A percentile compares a stretch with the other conserved stretches of the same genome.
These are phyloP conservation scores for Loris lydekkerianus DNA, from an alignment of 2,797 vertebrate species.

Conservation along the genomic window DNA sequence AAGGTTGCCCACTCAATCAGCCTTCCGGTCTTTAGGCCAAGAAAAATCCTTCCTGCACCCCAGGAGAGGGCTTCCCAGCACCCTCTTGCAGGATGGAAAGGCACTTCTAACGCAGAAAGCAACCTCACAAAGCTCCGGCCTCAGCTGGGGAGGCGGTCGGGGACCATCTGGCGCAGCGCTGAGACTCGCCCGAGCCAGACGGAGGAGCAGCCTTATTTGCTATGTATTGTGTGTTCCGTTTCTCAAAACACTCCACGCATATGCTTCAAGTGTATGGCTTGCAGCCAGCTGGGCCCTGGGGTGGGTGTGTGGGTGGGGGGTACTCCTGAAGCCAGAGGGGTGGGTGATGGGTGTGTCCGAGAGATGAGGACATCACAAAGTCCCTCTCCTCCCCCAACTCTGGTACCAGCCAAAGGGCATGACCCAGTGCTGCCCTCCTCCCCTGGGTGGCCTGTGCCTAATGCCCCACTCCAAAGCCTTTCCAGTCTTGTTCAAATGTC, in stretches of 20 bases:
- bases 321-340: background rate
- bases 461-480: fast-evolving
- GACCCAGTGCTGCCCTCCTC: fast-evolving
- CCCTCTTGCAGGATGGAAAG: background rate
- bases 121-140: background rate
- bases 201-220: slow-evolving; percentile 82
- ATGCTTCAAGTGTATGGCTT: slow-evolving; percentile 74
- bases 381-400: background rate
- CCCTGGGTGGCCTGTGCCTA: fast-evolving
- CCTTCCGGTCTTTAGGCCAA: slow-evolving; percentile 28
- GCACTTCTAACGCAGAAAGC: background rate
- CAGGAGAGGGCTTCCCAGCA: background rate
- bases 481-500: background rate
- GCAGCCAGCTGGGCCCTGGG: slow-evolving; percentile 60
- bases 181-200: slow-evolving; percentile 75
- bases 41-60: background rate
- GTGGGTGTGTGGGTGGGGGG: background rate
- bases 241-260: slow-evolving; percentile 83
- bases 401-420: too few species aligned
- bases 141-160: slow-evolving; percentile 70
- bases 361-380: background rate
- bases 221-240: slow-evolving; percentile 66
- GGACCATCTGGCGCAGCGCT: slow-evolving; percentile 84
- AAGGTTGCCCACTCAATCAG: slow-evolving; percentile 56
- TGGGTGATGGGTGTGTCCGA: fast-evolving